Evolutionary conservation across 2,888 invertebrate genomes (phyloP).

Genomic region (Drosophila birchii): DNA sequence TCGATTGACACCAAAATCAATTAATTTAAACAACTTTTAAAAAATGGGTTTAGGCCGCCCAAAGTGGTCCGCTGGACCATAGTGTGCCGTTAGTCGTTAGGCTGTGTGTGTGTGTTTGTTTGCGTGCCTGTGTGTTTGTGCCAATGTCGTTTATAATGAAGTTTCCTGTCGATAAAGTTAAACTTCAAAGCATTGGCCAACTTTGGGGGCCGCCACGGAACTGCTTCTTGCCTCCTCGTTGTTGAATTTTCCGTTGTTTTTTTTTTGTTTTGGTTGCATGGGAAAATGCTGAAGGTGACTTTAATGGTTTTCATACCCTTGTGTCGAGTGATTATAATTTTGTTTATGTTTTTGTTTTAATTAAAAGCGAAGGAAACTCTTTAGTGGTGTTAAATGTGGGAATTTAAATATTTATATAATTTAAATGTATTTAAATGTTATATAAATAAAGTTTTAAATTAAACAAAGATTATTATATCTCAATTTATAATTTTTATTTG

Average conservation of each 20-base stretch:
- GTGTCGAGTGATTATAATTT: constrained; percentile 8
- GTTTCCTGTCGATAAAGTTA: constrained; percentile 77
- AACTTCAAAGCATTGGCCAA: constrained; percentile 61
- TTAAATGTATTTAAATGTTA: not conserved
- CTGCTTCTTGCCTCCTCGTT: constrained; percentile 8
- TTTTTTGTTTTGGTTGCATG: constrained; percentile 23
- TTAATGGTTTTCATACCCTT: constrained; percentile 51
- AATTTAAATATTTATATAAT: not conserved
- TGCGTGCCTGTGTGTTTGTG: constrained; percentile 53
- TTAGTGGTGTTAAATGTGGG: not conserved
- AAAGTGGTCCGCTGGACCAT: no score
- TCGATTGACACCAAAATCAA: no score
- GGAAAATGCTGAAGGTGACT: constrained; percentile 62
- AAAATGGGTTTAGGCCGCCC: no score
- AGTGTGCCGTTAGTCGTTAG: constrained; percentile 42
- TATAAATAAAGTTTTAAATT: no score
- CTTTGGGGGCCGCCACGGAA: constrained; percentile 32
- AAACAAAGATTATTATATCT: no score
- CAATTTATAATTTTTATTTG: no score
- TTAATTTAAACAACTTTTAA: no score
- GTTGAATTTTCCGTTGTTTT: constrained; percentile 18
- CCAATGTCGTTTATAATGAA: constrained; percentile 79
- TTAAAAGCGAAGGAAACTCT: constrained; percentile 1
- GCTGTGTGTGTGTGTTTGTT: constrained; percentile 3
- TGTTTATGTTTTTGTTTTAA: not conserved